These are phyloP conservation scores for Rhorus exstirpatorius DNA, from an alignment of 2,888 invertebrate species.

Conservation along the genomic window DNA sequence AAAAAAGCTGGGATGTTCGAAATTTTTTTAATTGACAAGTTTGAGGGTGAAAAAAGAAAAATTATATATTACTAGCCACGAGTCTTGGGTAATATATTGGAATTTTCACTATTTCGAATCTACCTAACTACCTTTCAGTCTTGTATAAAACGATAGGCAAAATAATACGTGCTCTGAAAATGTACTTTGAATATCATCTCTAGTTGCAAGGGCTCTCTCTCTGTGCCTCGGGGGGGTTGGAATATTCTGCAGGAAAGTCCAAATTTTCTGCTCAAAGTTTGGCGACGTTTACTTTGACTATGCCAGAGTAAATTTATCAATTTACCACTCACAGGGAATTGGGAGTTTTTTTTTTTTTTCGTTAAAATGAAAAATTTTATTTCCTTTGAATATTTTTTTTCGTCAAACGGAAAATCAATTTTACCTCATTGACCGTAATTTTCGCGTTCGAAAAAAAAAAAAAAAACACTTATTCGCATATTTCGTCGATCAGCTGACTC, in stretches of 20 bases:
- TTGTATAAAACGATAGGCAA: constrained; percentile 43
- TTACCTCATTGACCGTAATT: no score
- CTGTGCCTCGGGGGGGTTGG: constrained; percentile 70
- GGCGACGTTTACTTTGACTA: constrained; percentile 42
- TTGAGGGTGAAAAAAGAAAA: neutral
- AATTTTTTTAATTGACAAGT: no score
- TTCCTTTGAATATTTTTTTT: neutral
- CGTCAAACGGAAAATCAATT: neutral
- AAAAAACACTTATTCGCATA: no score
- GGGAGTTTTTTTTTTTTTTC: neutral
- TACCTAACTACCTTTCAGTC: constrained; percentile 43
- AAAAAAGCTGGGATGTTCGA: neutral
- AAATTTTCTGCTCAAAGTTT: constrained; percentile 79
- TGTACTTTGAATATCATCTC: neutral
- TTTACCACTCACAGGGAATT: no score
- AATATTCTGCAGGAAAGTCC: constrained; percentile 78
- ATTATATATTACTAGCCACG: constrained; percentile 44
- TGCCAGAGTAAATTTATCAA: no score
- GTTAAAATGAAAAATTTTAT: neutral
- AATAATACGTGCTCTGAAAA: constrained; percentile 48
- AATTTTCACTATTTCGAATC: constrained; percentile 44
- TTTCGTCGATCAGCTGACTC: no score
- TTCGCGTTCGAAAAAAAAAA: no score
- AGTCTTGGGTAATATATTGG: constrained; percentile 46
- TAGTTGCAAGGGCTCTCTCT: constrained; percentile 8